Percentiles rank a stretch among this genome's conserved stretches.
Conservation (phyloP, 1,140 invertebrate species). For the Pseudomyrmex flavicornis region DNA sequence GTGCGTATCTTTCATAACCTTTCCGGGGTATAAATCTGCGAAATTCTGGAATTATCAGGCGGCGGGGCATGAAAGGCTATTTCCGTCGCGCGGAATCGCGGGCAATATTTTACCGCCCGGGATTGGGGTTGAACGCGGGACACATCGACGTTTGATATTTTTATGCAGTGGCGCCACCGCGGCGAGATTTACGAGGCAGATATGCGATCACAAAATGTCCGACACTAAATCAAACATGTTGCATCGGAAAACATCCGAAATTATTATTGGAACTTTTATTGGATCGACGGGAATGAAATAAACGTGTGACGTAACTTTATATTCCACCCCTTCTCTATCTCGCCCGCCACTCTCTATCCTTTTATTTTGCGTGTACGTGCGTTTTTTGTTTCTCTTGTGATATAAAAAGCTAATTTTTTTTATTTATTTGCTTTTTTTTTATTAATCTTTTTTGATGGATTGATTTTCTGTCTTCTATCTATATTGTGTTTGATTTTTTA, state of each 20-base stretch:
- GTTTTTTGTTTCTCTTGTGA: constrained; percentile 38
- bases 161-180: constrained; percentile 85
- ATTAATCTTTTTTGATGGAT: constrained; percentile 55
- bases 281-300: constrained; percentile 78
- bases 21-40: constrained; percentile 74
- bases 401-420: constrained; percentile 58
- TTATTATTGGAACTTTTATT: constrained; percentile 86
- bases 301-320: constrained; percentile 69
- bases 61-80: constrained; percentile 79
- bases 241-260: constrained; percentile 86
- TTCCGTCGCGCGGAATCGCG: constrained; percentile 81
- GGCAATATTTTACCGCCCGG: constrained; percentile 84
- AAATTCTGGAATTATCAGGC: constrained; percentile 76
- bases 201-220: constrained; percentile 86
- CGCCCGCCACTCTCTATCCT: neutral
- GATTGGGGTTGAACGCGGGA: constrained; percentile 81
- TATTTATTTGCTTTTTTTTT: constrained; percentile 58
- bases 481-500: constrained; percentile 12
- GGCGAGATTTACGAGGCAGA: constrained; percentile 86
- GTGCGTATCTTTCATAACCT: constrained; percentile 73
- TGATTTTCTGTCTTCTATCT: constrained; percentile 14
- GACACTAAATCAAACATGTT: constrained; percentile 86
- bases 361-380: neutral
- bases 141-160: constrained; percentile 86
- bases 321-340: constrained; percentile 17